Base-by-base conservation (phyloP, 1,140 invertebrate species). In the Neodiprion lecontei region DNA sequence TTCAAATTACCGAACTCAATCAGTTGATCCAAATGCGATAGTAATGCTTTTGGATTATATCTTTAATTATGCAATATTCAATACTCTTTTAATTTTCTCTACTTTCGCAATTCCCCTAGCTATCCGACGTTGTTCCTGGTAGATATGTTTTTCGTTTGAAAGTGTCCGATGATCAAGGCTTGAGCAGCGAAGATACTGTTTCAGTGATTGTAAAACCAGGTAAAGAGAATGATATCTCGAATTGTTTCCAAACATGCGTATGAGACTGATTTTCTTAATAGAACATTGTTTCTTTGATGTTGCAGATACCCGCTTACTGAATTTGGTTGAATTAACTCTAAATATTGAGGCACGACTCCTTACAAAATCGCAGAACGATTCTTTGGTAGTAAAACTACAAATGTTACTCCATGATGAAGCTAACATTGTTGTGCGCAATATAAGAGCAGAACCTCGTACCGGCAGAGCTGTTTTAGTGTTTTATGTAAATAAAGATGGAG, bases 131-230 rank as follows among this genome's bases (percentile, higher is more conserved):
- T 47, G 92, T 97, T 74, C 91, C 94, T 9, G 97, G 97, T 0
- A 91, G 93, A 77, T 99, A 98, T 81, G 91, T 96, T 1, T 99
- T 98, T 81, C 94, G 93, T 80, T 88, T 98, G 48, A 96, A 93
- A 74, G 96, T 98, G 7, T 93, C 91, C 65, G 97, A 99, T 87
- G 94, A 95, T 74, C 96, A 98, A 87, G 97, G 96, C 3, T 88
- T 95, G 12, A 92, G 91, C 0, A 92, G 91, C 79, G 91, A 93
- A 17, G 96, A 98, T 84, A 94, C 93, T 9, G 95, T 96, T 7
- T 95, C 94, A 67, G 90, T 98, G 9, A 94, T 95, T 82, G 95
- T 98, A 0, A 96, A 96, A 86, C 90, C 93, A 79, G 91, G 92
- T 92, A 85, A 79, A 77, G 76, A 67, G 72, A 47, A 61, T 48